Percentiles rank a stretch among this genome's conserved stretches.
Conservation (phyloP, 2,888 invertebrate genomes). For the Rotaria sp. region DNA sequence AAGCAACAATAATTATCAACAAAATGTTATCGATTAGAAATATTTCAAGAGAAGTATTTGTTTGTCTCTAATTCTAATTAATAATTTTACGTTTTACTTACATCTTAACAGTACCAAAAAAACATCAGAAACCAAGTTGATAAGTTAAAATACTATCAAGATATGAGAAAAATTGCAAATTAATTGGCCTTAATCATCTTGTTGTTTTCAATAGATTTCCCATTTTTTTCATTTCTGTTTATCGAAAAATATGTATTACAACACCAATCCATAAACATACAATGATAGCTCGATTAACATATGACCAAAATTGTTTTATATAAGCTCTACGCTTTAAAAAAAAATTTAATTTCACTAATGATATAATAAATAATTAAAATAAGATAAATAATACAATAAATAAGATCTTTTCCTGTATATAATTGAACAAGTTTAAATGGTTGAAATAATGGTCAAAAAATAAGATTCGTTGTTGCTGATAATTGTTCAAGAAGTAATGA, state of each 20-base stretch:
- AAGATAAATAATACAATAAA: not conserved
- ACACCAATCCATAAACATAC: not conserved
- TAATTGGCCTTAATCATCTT: not conserved
- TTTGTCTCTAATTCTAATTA: too few relatives aligned
- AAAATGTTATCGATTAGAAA: too few relatives aligned
- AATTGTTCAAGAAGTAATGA: conserved; percentile 30
- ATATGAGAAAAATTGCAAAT: not conserved
- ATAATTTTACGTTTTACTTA: not conserved
- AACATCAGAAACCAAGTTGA: not conserved
- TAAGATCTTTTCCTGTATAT: not conserved
- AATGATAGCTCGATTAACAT: not conserved
- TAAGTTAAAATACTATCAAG: not conserved
- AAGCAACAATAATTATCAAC: too few relatives aligned
- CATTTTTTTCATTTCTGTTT: not conserved
- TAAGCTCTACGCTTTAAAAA: not conserved
- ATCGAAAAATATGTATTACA: not conserved
- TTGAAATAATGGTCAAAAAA: not conserved
- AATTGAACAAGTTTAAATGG: not conserved
- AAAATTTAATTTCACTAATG: not conserved
- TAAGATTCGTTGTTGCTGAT: not conserved
- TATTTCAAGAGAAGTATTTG: too few relatives aligned
- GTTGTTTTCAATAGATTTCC: not conserved
- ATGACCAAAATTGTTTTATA: not conserved
- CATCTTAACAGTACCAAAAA: not conserved
- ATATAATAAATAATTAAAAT: not conserved